Base-by-base conservation (phyloP, 2,888 invertebrate species). In the Branchipolynoe longqiensis region DNA sequence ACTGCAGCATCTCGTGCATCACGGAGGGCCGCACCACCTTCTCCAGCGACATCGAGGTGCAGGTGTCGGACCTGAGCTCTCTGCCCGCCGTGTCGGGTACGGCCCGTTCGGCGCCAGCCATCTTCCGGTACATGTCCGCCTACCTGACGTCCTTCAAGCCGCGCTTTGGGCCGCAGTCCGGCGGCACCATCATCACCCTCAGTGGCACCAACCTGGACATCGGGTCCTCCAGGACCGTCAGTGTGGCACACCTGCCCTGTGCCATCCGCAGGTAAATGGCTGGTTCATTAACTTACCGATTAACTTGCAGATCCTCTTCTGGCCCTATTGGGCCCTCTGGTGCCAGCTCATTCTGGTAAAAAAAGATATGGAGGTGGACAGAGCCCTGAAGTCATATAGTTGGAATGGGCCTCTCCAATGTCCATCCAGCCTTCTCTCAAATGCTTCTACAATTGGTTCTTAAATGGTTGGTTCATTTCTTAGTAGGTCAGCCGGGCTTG, bases 141-240 rank as follows among this genome's bases (percentile, higher is more conserved):
- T 25, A n/a, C 41, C 25, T 78, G 1, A 1, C 40, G 31, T 8
- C 12, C 8, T 84, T 84, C 78, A 36, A 25, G n/a, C 84, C 84
- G n/a, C 28, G 36, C 14, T 18, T 86, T 22, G 94, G 94, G 2
- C 94, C 94, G 0, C 84, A 88, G n/a, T 91, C 93, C 38, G 94
- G 94, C 3, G 94, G 94, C 14, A 94, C 94, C 25, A 90, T 87
- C n/a, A 82, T 94, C 18, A 91, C 90, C 0, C 85, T 94, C 22
- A 86, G 38, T 22, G 94, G 94, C 22, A 81, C 88, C 6, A 90
- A 93, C 85, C 88, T 94, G 48, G 86, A 91, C 84, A 89, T 93
- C 56, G 92, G 92, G 8, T 87, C 91, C 22, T 86, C 86, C 4
- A 85, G 87, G 22, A 31, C 36, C 0, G 90, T 92, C 4, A 81